Evolutionary conservation across 2,888 invertebrate genomes (phyloP).

Genomic region (Synergus gifuensis): DNA sequence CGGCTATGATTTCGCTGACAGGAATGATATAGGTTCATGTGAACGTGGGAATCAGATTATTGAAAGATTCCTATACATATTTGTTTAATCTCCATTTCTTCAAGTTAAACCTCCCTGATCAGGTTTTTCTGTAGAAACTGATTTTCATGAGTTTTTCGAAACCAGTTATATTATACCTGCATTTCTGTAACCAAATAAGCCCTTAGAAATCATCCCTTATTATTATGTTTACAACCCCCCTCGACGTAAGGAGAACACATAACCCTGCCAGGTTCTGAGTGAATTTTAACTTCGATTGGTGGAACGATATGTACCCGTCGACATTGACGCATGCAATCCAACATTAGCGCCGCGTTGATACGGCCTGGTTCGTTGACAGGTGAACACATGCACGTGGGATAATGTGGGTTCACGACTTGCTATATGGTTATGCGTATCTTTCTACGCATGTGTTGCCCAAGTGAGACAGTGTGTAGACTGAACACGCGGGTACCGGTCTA

Average conservation of each 20-base stretch:
- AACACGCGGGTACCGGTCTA: constrained; percentile 39
- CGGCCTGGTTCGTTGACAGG: constrained; percentile 48
- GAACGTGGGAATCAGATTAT: not conserved
- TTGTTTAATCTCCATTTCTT: too few relatives aligned
- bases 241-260: constrained; percentile 20
- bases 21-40: not conserved
- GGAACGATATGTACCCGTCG: constrained; percentile 47
- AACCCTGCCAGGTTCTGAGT: constrained; percentile 45
- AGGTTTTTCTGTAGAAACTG: too few relatives aligned
- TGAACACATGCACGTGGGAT: constrained; percentile 26
- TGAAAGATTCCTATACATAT: too few relatives aligned
- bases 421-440: constrained; percentile 27
- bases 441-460: constrained; percentile 35
- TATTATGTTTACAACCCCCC: not conserved
- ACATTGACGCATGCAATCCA: constrained; percentile 43
- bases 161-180: not conserved
- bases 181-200: not conserved
- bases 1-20: not conserved
- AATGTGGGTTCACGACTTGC: constrained; percentile 39
- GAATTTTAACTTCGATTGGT: constrained; percentile 52
- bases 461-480: constrained; percentile 33
- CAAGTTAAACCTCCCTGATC: too few relatives aligned
- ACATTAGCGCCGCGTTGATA: constrained; percentile 43
- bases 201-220: not conserved
- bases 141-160: not conserved